Percentiles rank a stretch among this genome's conserved stretches.
These are phyloP conservation scores for Dipodomys ordii DNA, from an alignment of 2,113 vertebrate species.

Conservation along the genomic window DNA sequence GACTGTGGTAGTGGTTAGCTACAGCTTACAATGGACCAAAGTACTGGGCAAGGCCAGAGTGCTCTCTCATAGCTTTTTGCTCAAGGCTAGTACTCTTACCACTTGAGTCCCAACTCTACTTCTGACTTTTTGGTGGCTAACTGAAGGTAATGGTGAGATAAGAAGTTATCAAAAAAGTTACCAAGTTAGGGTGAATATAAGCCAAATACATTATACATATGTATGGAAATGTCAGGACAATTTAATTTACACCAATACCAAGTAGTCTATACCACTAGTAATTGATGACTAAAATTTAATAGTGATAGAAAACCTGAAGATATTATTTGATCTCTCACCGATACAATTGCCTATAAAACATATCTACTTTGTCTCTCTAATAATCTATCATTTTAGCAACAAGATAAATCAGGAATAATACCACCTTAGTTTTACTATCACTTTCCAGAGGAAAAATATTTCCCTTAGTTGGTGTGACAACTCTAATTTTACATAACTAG, in stretches of 20 bases:
- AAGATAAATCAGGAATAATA: neutral
- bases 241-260: neutral
- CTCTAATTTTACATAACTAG: neutral
- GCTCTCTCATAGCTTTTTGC: no score
- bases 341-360: neutral
- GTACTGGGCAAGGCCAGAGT: no score
- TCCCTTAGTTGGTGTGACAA: neutral
- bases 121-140: no score
- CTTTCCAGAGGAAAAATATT: neutral
- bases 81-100: no score
- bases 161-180: slow-evolving; percentile 19
- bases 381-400: neutral
- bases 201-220: no score
- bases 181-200: neutral
- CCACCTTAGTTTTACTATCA: neutral
- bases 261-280: neutral
- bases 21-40: neutral
- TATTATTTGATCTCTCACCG: neutral
- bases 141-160: neutral
- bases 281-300: slow-evolving; percentile 11
- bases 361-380: neutral
- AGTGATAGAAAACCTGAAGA: neutral
- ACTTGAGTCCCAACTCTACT: no score
- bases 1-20: neutral
- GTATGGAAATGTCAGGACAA: no score